Base-by-base conservation (phyloP, 2,113 vertebrate genomes). In the Poecile atricapillus region DNA sequence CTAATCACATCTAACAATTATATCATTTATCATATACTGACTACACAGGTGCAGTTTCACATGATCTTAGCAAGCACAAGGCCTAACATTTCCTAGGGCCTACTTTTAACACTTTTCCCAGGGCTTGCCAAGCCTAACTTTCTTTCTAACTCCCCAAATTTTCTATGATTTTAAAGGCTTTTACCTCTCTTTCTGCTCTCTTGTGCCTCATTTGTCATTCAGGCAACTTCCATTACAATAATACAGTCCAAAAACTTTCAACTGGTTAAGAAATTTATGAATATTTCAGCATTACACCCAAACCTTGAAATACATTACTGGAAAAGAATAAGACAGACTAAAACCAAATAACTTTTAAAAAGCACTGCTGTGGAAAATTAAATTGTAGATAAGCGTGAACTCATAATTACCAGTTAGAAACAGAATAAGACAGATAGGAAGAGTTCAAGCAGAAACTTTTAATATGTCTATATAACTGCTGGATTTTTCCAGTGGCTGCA, bases 361-460 rank as follows among this genome's bases (percentile, higher is more conserved):
- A 75, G 27, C 43, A 41, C 33, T 71, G 39, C 64, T 63, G 27
- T 83, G 64, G 69, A 91, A 94, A 64, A 53, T 90, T 37, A 93
- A 94, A 83, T 81, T 77, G 41, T 87, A 92, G 59, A 83, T 87
- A 65, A 89, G 22, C 0, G 0, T 77, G 89, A 88, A 90, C 62
- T 82, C 44, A 78, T 95, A 95, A 94, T 96, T 96, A 75, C 50
- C 52, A 53, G 84, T 82, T 94, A n/a, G 49, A 85, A 90, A 82
- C 41, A 92, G 55, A 94, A 80, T 75, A 83, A 92, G 94, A 86
- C 71, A 90, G 88, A 90, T 47, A 74, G 30, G n/a, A 89, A 84
- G 41, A 92, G 89, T 89, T 92, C 69, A 82, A 84, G 91, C 13
- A 75, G 60, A 15, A 88, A 53, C 41, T 95, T 89, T 94, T 87